A percentile compares a stretch with the other conserved stretches of the same genome.
Evolutionary conservation across 2,113 vertebrate species (phyloP).

Genomic region (Sarotherodon lohbergeri): DNA sequence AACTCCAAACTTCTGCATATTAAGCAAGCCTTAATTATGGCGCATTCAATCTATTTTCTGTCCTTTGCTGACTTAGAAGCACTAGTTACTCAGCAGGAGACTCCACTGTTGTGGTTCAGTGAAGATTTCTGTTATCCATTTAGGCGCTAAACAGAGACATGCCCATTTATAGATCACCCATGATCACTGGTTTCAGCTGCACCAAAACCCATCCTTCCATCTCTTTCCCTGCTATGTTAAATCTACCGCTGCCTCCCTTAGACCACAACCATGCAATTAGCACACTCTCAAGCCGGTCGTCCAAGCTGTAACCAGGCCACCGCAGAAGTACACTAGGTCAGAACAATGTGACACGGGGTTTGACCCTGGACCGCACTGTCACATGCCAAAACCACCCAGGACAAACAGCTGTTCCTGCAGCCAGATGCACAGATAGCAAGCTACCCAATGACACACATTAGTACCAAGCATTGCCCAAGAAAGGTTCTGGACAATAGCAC

Average conservation of each 20-base stretch:
- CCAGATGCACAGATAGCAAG: slow-evolving; percentile 30
- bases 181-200: slow-evolving; percentile 41
- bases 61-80: slow-evolving; percentile 31
- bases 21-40: neutral
- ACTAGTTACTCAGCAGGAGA: slow-evolving; percentile 13
- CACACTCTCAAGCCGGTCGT: slow-evolving; percentile 47
- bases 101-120: slow-evolving; percentile 1
- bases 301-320: slow-evolving; percentile 39
- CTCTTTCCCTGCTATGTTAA: neutral
- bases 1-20: neutral
- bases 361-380: slow-evolving; percentile 51
- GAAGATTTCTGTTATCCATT: slow-evolving; percentile 36
- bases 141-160: slow-evolving; percentile 37
- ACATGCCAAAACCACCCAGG: slow-evolving; percentile 55
- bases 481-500: neutral
- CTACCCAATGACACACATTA: slow-evolving; percentile 5
- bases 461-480: neutral
- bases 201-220: slow-evolving; percentile 21
- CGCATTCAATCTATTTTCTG: neutral
- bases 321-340: slow-evolving; percentile 42
- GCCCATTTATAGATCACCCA: slow-evolving; percentile 53
- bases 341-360: slow-evolving; percentile 52
- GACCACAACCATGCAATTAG: slow-evolving; percentile 59
- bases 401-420: slow-evolving; percentile 57
- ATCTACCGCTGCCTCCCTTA: slow-evolving; percentile 24